Base-by-base conservation (phyloP, 2,888 invertebrate genomes). In the Nomada fabriciana region DNA sequence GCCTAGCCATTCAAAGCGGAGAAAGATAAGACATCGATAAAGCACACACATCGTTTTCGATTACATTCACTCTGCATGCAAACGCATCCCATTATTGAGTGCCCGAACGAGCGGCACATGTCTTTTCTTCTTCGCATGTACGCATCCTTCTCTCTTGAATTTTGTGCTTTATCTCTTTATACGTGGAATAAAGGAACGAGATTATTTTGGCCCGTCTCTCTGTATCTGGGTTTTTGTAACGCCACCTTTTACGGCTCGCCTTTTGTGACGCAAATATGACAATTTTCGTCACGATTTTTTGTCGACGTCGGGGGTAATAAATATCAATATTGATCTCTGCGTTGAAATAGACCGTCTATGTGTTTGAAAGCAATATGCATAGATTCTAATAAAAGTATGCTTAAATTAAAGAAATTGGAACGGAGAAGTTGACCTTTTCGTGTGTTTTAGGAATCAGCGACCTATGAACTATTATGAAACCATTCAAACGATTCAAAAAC, bases 41-140 rank as follows among this genome's bases (percentile, higher is more conserved):
- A 87, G 92, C 93, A 93, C 93, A 92, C 85, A 84, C 90, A 85
- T 85, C 89, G 92, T 91, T 92, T 92, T 90, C 85, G 89, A 91
- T 92, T 92, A 91, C 91, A 83, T 77, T 83, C 74, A 20, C 67
- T 57, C 79, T 76, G 80, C 86, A 84, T 84, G 88, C 84, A 86
- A 75, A 68, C 76, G 73, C 81, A 77, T 86, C 77, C 79, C 25
- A 36, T 36, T 18, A n/a, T 79, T 10, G 87, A 91, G 90, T 89
- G 87, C 83, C 83, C 76, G 88, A 88, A 91, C 92, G 92, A 88
- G 88, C 63, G 80, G 83, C 92, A 93, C 90, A 92, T 93, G 93
- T 88, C 92, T 90, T 91, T 92, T 90, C 70, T 81, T 53, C 59
- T 11, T 64, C 72, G 67, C 13, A 55, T 55, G 60, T 78, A 61